Conservation (phyloP, 2,797 vertebrate genomes). For the Pagetopsis macropterus region DNA sequence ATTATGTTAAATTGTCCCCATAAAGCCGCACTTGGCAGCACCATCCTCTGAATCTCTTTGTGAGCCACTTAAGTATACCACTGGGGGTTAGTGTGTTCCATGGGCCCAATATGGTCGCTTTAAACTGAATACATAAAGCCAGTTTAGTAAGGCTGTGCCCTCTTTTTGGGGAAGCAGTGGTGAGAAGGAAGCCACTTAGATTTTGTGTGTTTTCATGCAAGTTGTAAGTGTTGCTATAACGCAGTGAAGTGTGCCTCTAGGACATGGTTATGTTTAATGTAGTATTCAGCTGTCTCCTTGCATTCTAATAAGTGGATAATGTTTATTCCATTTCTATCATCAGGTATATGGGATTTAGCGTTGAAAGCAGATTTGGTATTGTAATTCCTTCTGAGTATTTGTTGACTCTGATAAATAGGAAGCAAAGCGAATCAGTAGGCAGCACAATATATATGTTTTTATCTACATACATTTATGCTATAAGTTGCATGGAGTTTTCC, state of each 20-base stretch:
- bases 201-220: conserved; percentile 34
- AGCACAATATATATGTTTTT: not conserved
- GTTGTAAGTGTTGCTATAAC: conserved; percentile 40
- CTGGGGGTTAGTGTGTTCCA: conserved; percentile 75
- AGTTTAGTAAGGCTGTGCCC: conserved; percentile 57
- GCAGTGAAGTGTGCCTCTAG: conserved; percentile 18
- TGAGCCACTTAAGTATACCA: conserved; percentile 81
- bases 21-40: conserved; percentile 82
- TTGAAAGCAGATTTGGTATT: conserved; percentile 1
- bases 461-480: conserved; percentile 6
- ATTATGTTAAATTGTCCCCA: conserved; percentile 86
- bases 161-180: conserved; percentile 37
- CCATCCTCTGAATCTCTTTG: conserved; percentile 78
- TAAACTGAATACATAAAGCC: conserved; percentile 77
- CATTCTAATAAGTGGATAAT: conserved; percentile 11
- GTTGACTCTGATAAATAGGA: not conserved
- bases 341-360: not conserved
- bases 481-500: conserved; percentile 18
- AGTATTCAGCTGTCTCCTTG: conserved; percentile 16
- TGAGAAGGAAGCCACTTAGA: conserved; percentile 26
- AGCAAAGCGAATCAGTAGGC: not conserved
- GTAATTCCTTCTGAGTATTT: not conserved
- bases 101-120: conserved; percentile 75
- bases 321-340: conserved; percentile 13
- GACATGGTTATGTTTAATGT: conserved; percentile 22